Conservation (phyloP, 2,113 vertebrate species). For the Pteropus alecto region DNA sequence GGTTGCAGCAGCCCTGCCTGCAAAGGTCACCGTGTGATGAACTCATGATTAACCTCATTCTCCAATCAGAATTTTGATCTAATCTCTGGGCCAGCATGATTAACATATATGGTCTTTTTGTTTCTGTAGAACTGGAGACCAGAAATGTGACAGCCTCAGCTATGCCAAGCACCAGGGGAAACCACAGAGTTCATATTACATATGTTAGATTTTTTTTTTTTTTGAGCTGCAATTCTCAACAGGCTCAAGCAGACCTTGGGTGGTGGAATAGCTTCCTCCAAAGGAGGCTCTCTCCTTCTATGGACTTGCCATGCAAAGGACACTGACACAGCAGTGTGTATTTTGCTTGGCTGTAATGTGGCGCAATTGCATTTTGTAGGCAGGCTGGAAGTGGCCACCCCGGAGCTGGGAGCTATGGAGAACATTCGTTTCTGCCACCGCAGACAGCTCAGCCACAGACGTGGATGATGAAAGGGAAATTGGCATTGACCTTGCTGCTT, state of each 20-base stretch:
- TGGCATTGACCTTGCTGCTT: conserved; percentile 72
- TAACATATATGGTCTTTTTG: conserved; percentile 57
- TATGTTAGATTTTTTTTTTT: not conserved
- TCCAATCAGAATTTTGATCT: conserved; percentile 65
- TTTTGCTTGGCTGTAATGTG: conserved; percentile 45
- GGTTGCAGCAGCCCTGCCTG: conserved; percentile 33
- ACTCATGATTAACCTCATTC: conserved; percentile 61
- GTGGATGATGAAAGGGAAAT: conserved; percentile 69
- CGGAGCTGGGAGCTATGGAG: conserved; percentile 42
- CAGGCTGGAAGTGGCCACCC: conserved; percentile 65
- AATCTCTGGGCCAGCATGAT: conserved; percentile 39
- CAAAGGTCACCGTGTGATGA: conserved; percentile 55
- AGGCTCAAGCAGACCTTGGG: conserved; percentile 35
- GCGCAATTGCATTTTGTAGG: conserved; percentile 49
- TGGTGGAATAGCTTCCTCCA: conserved; percentile 18
- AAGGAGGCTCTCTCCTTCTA: not conserved
- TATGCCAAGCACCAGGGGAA: conserved; percentile 37
- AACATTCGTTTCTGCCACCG: conserved; percentile 69
- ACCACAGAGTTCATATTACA: conserved; percentile 62
- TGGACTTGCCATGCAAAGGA: conserved; percentile 28
- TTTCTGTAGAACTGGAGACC: conserved; percentile 50
- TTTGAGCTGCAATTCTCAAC: not conserved
- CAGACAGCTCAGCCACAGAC: conserved; percentile 67
- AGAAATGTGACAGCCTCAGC: conserved; percentile 44
- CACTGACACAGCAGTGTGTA: not conserved